These are phyloP conservation scores for Melanostigma gelatinosum DNA, from an alignment of 2,113 vertebrate species.

Conservation along the genomic window DNA sequence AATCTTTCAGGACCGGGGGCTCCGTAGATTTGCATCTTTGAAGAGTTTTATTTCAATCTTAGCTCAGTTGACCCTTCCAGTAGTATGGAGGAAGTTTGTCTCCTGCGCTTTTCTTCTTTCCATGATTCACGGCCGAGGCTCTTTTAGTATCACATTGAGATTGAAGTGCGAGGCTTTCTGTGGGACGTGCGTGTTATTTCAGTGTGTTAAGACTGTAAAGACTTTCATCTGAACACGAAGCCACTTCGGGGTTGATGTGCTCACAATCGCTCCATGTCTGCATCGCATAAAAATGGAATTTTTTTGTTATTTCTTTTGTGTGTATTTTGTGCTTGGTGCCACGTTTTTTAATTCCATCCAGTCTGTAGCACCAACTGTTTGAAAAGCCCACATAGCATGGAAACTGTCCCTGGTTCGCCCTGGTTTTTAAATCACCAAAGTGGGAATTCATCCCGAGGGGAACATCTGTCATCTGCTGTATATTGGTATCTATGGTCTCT, in stretches of 20 bases:
- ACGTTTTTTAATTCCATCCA: background rate
- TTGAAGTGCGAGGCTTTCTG: background rate
- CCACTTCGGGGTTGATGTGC: background rate
- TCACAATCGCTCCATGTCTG: background rate
- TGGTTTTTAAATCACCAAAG: background rate
- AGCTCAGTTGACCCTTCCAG: background rate
- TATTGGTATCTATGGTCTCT: background rate
- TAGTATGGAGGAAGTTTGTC: background rate
- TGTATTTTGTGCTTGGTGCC: background rate
- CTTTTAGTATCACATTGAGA: background rate
- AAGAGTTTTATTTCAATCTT: background rate
- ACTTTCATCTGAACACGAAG: background rate
- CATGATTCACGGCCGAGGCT: background rate
- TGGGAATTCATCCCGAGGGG: background rate
- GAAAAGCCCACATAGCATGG: background rate
- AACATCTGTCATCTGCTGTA: background rate
- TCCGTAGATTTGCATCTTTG: background rate
- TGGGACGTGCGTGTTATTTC: background rate
- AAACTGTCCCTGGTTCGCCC: background rate
- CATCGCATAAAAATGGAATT: background rate
- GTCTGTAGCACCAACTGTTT: slow-evolving; percentile 13
- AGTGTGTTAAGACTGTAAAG: background rate
- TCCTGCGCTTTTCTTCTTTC: background rate
- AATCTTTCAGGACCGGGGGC: background rate
- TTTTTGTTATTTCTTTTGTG: background rate